Percentiles rank a stretch among this genome's conserved stretches.
Evolutionary conservation across 2,113 vertebrate genomes (phyloP).

Genomic region (Takifugu flavidus): DNA sequence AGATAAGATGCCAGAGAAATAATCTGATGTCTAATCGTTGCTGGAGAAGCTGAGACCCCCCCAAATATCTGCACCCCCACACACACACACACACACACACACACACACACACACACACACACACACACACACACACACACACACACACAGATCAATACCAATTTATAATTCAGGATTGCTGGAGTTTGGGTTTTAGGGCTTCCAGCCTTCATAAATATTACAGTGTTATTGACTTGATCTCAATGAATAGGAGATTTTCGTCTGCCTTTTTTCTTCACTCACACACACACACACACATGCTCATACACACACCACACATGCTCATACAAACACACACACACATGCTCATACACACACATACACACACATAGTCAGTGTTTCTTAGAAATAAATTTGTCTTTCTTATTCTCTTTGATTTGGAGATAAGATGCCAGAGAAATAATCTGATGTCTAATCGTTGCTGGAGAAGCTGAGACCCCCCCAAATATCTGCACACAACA

Average conservation of each 20-base stretch:
- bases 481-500: neutral
- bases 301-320: neutral
- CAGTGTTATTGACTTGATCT: constrained; percentile 80
- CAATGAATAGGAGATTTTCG: constrained; percentile 79
- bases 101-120: constrained; percentile 6
- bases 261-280: constrained; percentile 33
- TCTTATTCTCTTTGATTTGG: constrained; percentile 66
- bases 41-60: constrained; percentile 2
- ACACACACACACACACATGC: neutral
- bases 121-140: constrained; percentile 42
- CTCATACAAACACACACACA: no score
- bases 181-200: constrained; percentile 81
- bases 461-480: constrained; percentile 2
- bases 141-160: constrained; percentile 76
- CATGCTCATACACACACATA: no score
- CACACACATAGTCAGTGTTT: constrained; percentile 12
- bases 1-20: constrained; percentile 58
- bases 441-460: constrained; percentile 42
- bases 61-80: constrained; percentile 1
- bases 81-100: constrained; percentile 16
- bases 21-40: constrained; percentile 42
- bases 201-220: constrained; percentile 83
- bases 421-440: constrained; percentile 58
- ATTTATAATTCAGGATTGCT: constrained; percentile 82
- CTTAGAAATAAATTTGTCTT: constrained; percentile 59